These are phyloP conservation scores for Trichonephila clavata DNA, from an alignment of 1,140 invertebrate genomes.

Conservation along the genomic window DNA sequence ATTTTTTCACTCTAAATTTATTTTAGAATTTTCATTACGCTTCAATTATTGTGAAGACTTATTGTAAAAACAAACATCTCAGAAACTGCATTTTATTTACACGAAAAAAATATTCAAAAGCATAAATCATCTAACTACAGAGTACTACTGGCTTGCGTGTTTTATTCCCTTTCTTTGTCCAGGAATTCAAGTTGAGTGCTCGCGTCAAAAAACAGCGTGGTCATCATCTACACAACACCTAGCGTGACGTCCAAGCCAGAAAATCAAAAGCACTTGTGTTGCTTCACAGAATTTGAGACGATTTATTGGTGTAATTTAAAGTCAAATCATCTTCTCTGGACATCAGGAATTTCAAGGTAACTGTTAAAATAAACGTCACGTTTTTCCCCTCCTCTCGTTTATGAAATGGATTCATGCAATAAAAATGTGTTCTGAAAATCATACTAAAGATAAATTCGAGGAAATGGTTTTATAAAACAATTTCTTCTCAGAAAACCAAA, in stretches of 20 bases:
- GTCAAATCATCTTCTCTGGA: not conserved
- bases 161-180: not conserved
- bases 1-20: no score
- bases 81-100: not conserved
- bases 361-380: not conserved
- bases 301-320: slow-evolving; percentile 19
- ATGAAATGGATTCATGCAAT: not conserved
- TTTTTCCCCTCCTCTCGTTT: not conserved
- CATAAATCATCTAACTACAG: not conserved
- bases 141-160: not conserved
- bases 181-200: slow-evolving; percentile 27
- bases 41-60: no score
- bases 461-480: not conserved
- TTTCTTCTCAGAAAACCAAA: not conserved
- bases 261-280: not conserved
- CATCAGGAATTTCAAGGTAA: slow-evolving; percentile 28
- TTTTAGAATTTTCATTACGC: no score
- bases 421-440: not conserved
- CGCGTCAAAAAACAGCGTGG: not conserved
- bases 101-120: not conserved
- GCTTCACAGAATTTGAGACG: not conserved
- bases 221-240: not conserved
- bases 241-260: slow-evolving; percentile 5
- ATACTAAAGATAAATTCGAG: not conserved
- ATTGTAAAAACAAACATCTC: no score